These are phyloP conservation scores for zebrafish (Danio rerio) DNA, from an alignment of 2,113 vertebrate species.

Conservation along the genomic window GRCz12tu NC_133196.1:19485501-19486000, in stretches of 20 bases:
- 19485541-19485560: background rate
- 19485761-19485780: background rate
- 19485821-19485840: constrained; percentile 75
- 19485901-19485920: constrained; percentile 25
- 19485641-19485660: background rate
- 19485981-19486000: constrained; percentile 6
- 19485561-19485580: background rate
- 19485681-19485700: background rate
- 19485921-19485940: constrained; percentile 39
- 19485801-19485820: constrained; percentile 63
- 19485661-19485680: background rate
- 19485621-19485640: background rate
- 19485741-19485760: background rate
- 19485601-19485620: background rate
- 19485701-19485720: background rate
- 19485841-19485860: constrained; percentile 60
- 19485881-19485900: constrained; percentile 27
- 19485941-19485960: constrained; percentile 70
- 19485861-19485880: constrained; percentile 41
- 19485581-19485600: background rate
- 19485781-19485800: constrained; percentile 60
- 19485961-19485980: constrained; percentile 50
- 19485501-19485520: background rate
- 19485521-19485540: background rate
- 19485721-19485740: constrained; percentile 8